These are phyloP conservation scores for Axinella damicornis DNA, from an alignment of 37 sponge, comb jelly and placozoan genomes.

Conservation along the genomic window DNA sequence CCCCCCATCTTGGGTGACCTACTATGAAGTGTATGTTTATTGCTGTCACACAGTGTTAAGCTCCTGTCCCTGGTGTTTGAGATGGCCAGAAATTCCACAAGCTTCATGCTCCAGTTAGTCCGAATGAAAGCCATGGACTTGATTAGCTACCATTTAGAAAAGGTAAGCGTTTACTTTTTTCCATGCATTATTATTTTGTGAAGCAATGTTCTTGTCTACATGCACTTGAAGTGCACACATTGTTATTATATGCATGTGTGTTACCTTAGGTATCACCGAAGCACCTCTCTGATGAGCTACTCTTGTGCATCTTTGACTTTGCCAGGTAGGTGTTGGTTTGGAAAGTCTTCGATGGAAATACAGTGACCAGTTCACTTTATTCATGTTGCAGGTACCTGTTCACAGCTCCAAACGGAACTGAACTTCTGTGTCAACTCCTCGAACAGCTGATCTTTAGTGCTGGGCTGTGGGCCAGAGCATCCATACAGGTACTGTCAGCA, in stretches of 20 bases:
- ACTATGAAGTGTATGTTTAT: too few species aligned
- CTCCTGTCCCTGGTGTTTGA: slow-evolving; percentile 63
- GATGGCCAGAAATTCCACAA: slow-evolving; percentile 52
- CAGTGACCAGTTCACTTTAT: too few species aligned
- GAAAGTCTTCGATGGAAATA: background rate
- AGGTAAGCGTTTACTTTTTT: slow-evolving; percentile 21
- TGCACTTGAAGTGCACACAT: too few species aligned
- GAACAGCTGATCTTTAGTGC: slow-evolving; percentile 75
- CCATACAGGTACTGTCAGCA: slow-evolving; percentile 32
- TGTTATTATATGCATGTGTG: too few species aligned
- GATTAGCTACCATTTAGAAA: slow-evolving; percentile 63
- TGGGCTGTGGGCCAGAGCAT: slow-evolving; percentile 67
- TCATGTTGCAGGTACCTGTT: slow-evolving; percentile 42
- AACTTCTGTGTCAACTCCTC: slow-evolving; percentile 67
- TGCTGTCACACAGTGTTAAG: slow-evolving; percentile 40
- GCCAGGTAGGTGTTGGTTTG: too few species aligned
- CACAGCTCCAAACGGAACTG: slow-evolving; percentile 44
- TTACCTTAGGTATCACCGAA: slow-evolving; percentile 59
- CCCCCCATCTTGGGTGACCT: background rate
- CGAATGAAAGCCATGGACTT: slow-evolving; percentile 54
- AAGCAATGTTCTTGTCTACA: too few species aligned
- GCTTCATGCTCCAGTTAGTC: slow-evolving; percentile 58
- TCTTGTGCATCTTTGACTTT: slow-evolving; percentile 53
- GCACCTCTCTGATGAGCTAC: slow-evolving; percentile 50
- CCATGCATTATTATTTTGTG: too few species aligned